Evolutionary conservation across 2,888 invertebrate genomes (phyloP).

Genomic region (Orthosia gracilis): DNA sequence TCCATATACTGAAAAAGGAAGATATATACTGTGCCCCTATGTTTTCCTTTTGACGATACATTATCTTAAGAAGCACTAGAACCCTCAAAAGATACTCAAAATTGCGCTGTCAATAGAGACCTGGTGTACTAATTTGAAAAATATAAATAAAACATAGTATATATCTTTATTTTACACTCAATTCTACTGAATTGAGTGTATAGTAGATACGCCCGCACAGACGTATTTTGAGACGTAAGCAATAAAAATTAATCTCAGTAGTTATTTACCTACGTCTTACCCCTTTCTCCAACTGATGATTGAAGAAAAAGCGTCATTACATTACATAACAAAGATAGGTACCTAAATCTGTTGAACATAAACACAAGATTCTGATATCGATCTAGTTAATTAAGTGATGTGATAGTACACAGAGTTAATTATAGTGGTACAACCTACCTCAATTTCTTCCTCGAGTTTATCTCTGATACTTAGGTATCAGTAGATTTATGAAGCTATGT

Average conservation of each 20-base stretch:
- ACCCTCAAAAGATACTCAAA: too few species aligned
- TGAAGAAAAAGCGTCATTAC: slow-evolving; percentile 21
- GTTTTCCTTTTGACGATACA: too few species aligned
- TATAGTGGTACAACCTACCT: slow-evolving; percentile 60
- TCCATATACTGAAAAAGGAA: too few species aligned
- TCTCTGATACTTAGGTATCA: slow-evolving; percentile 37
- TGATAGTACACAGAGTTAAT: slow-evolving; percentile 22
- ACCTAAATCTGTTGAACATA: slow-evolving; percentile 22
- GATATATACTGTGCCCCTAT: too few species aligned
- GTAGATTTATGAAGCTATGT: slow-evolving; percentile 10
- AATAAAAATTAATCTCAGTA: neutral
- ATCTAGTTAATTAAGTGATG: slow-evolving; percentile 13
- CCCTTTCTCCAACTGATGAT: neutral
- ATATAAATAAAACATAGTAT: too few species aligned
- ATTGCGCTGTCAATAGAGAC: too few species aligned
- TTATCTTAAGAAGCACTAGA: too few species aligned
- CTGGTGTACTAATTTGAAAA: too few species aligned
- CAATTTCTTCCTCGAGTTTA: slow-evolving; percentile 54
- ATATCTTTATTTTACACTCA: too few species aligned
- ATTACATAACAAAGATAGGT: slow-evolving; percentile 24
- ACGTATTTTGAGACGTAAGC: neutral
- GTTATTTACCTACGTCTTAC: slow-evolving; percentile 3
- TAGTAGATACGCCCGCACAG: too few species aligned
- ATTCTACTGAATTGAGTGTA: too few species aligned
- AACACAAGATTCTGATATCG: slow-evolving; percentile 19